Conservation (phyloP, 2,113 vertebrate species). For the Clarias batrachus region DNA sequence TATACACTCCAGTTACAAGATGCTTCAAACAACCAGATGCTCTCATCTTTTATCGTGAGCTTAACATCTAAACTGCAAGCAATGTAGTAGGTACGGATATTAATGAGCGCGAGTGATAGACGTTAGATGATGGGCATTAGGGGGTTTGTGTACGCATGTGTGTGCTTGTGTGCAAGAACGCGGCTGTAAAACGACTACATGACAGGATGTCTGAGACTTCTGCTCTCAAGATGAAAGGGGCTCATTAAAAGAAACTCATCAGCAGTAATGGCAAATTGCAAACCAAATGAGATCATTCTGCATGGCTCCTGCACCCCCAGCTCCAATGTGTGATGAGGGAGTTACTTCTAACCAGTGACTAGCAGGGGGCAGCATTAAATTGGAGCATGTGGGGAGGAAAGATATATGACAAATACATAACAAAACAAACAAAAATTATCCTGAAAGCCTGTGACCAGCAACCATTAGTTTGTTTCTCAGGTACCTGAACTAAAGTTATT, state of each 20-base stretch:
- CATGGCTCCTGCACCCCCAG: conserved; percentile 1
- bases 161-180: background rate
- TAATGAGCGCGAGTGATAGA: background rate
- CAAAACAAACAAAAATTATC: conserved; percentile 40
- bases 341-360: background rate
- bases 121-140: background rate
- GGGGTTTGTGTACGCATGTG: background rate
- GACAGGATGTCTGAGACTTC: conserved; percentile 32
- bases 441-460: conserved; percentile 33
- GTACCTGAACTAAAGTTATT: conserved; percentile 50
- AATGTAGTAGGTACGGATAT: background rate
- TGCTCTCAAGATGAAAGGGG: conserved; percentile 38
- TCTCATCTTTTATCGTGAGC: background rate
- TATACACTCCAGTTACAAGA: background rate
- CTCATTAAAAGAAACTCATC: conserved; percentile 44
- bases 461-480: conserved; percentile 52
- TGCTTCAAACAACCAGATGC: background rate
- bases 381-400: conserved; percentile 17
- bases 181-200: conserved; percentile 7
- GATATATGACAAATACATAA: background rate
- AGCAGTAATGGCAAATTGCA: conserved; percentile 37
- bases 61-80: background rate
- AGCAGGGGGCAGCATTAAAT: conserved; percentile 7
- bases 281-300: conserved; percentile 26
- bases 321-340: conserved; percentile 4